Conservation (phyloP, 2,797 vertebrate species). For the Pantherophis alleghaniensis region DNA sequence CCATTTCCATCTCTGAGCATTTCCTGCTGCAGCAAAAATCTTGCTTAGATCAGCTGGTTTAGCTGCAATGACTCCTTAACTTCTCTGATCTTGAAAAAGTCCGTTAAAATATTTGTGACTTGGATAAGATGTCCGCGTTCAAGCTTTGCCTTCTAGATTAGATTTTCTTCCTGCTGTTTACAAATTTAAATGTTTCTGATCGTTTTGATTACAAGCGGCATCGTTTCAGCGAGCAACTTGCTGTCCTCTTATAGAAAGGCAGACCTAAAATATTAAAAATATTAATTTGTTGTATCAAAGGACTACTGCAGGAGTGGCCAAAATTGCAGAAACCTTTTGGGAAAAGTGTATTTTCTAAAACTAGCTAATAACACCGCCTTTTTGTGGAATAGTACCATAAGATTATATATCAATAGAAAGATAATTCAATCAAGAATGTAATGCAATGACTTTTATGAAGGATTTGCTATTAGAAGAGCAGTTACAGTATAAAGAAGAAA, state of each 20-base stretch:
- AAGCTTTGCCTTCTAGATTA: too few species aligned
- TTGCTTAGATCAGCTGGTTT: neutral
- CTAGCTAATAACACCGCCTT: too few species aligned
- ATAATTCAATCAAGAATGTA: too few species aligned
- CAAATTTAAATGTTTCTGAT: neutral
- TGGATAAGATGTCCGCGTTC: neutral
- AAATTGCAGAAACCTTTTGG: too few species aligned
- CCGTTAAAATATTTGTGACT: neutral
- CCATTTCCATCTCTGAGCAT: neutral
- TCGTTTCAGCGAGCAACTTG: neutral
- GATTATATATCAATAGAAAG: too few species aligned
- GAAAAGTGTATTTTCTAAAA: too few species aligned
- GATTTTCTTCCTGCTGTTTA: neutral
- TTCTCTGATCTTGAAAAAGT: neutral
- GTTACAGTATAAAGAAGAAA: too few species aligned
- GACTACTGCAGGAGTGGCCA: too few species aligned
- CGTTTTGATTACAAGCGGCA: neutral
- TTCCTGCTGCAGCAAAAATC: neutral
- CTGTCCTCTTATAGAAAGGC: neutral
- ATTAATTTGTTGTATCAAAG: too few species aligned
- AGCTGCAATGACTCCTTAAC: neutral
- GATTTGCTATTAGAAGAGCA: too few species aligned
- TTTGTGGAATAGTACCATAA: too few species aligned
- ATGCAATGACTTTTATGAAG: too few species aligned
- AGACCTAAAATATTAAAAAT: neutral